These are phyloP conservation scores for Damaliscus lunatus DNA, from an alignment of 2,113 vertebrate genomes.

Conservation along the genomic window DNA sequence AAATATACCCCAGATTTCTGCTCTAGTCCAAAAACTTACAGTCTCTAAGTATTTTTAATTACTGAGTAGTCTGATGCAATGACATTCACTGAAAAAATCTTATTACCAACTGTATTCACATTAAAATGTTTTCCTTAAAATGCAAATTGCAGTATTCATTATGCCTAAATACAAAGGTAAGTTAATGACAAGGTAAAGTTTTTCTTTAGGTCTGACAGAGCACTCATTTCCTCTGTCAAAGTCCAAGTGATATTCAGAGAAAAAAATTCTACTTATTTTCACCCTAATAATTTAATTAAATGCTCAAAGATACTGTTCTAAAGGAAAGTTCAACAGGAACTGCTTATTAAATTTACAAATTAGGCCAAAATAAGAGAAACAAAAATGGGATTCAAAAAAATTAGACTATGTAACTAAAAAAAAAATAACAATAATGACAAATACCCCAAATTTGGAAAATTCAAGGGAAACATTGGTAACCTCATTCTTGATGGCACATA, in stretches of 20 bases:
- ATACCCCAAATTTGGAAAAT: background rate
- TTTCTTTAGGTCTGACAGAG: background rate
- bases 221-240: conserved; percentile 27
- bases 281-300: conserved; percentile 46
- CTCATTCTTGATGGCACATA: background rate
- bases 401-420: conserved; percentile 17
- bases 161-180: conserved; percentile 13
- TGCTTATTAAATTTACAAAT: conserved; percentile 43
- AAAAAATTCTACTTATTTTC: conserved; percentile 32
- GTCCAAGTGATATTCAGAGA: background rate
- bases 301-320: conserved; percentile 31
- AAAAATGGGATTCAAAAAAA: conserved; percentile 32
- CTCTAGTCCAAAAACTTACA: background rate
- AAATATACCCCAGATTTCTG: conserved; percentile 36
- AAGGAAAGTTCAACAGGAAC: conserved; percentile 13
- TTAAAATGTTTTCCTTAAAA: conserved; percentile 33
- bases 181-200: background rate
- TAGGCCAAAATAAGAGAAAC: conserved; percentile 31
- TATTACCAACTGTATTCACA: background rate
- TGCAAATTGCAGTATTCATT: background rate
- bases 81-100: background rate
- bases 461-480: background rate
- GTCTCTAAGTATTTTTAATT: conserved; percentile 56
- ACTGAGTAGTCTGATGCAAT: conserved; percentile 16
- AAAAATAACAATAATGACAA: background rate